Conservation (phyloP, 2,113 vertebrate species). For the Campylorhamphus procurvoides region DNA sequence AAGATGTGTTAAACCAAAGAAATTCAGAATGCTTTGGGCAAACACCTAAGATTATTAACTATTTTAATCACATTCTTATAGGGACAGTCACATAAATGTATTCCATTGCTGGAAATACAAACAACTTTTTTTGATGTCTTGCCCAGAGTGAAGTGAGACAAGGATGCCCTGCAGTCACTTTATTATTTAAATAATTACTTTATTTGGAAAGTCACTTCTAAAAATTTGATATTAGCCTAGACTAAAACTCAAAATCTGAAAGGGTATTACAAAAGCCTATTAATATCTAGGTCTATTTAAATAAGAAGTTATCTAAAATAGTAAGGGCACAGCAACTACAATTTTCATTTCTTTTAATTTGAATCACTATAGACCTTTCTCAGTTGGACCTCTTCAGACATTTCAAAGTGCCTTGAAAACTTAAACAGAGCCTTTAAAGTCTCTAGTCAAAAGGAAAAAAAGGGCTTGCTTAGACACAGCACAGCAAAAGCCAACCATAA, state of each 20-base stretch:
- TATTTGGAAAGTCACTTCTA: slow-evolving; percentile 23
- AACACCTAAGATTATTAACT: not conserved
- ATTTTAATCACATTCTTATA: slow-evolving; percentile 61
- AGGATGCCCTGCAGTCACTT: slow-evolving; percentile 4
- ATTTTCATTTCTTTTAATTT: not conserved
- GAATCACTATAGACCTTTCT: not conserved
- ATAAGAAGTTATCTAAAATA: not conserved
- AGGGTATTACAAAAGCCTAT: not conserved
- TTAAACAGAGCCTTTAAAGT: not conserved
- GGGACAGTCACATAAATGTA: slow-evolving; percentile 29
- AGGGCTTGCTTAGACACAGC: not conserved
- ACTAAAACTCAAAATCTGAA: slow-evolving; percentile 20
- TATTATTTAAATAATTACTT: not conserved
- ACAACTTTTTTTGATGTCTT: slow-evolving; percentile 20
- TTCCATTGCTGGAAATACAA: slow-evolving; percentile 1
- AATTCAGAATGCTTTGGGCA: slow-evolving; percentile 22
- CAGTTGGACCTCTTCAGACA: not conserved
- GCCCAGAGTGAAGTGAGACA: not conserved
- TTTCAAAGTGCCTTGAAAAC: not conserved
- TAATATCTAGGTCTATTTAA: not conserved
- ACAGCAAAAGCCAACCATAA: not conserved
- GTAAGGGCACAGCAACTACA: not conserved
- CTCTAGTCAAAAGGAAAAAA: not conserved
- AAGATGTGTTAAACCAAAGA: slow-evolving; percentile 20
- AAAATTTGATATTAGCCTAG: not conserved